Conservation (phyloP, 2,113 vertebrate species). For the Dipodomys ordii region DNA sequence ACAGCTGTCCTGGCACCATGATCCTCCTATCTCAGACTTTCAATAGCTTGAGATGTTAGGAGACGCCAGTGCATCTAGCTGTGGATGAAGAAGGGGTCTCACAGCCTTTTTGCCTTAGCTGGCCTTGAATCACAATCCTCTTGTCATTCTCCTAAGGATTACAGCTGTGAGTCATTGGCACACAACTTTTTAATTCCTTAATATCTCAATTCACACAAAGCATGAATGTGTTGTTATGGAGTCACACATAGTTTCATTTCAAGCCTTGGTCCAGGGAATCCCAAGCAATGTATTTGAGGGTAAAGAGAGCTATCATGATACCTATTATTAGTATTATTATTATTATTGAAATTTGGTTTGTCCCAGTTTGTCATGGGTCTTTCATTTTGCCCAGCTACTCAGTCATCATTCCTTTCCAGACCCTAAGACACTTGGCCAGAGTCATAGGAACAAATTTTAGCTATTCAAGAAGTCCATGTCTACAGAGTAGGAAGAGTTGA, state of each 20-base stretch:
- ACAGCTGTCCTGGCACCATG: too few relatives aligned
- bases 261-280: slow-evolving; percentile 2
- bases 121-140: too few relatives aligned
- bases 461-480: not conserved
- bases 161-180: too few relatives aligned
- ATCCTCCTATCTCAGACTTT: too few relatives aligned
- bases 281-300: not conserved
- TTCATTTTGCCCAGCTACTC: slow-evolving; percentile 1
- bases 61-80: too few relatives aligned
- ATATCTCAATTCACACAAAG: slow-evolving; percentile 17
- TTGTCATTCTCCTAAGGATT: too few relatives aligned
- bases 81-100: too few relatives aligned
- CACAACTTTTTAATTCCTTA: slow-evolving; percentile 6
- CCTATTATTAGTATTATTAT: not conserved
- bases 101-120: too few relatives aligned
- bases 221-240: not conserved
- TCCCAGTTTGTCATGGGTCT: not conserved
- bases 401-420: not conserved
- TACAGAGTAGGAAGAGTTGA: not conserved
- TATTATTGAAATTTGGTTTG: not conserved
- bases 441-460: not conserved
- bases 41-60: too few relatives aligned
- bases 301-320: not conserved
- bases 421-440: not conserved
- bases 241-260: not conserved